A percentile compares a stretch with the other conserved stretches of the same genome.
Evolutionary conservation across 2,888 invertebrate genomes (phyloP).

Genomic region (Conistra vaccinii): DNA sequence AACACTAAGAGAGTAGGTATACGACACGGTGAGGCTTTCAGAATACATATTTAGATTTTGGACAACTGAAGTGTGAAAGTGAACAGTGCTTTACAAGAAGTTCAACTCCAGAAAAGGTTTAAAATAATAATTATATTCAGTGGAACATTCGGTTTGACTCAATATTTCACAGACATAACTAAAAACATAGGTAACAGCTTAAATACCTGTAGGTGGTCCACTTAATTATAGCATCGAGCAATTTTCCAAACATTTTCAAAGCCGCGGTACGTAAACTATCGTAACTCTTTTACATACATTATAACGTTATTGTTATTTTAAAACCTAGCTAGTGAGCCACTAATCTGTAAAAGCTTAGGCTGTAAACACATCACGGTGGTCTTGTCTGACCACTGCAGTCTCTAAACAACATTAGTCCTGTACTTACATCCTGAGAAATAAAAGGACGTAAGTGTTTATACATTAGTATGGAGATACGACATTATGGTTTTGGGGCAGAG

Average conservation of each 20-base stretch:
- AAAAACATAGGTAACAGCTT: no score
- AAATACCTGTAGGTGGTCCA: constrained; percentile 44
- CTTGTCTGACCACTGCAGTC: constrained; percentile 77
- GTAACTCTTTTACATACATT: constrained; percentile 74
- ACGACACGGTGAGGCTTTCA: no score
- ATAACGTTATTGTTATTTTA: constrained; percentile 79
- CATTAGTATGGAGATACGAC: constrained; percentile 64
- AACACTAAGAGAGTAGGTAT: no score
- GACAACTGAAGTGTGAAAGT: not conserved
- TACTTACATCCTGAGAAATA: constrained; percentile 60
- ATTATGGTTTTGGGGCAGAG: constrained; percentile 63
- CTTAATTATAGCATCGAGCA: constrained; percentile 21
- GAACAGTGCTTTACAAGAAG: not conserved
- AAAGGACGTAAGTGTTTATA: constrained; percentile 69
- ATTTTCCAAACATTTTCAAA: constrained; percentile 32
- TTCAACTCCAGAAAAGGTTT: not conserved
- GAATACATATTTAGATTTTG: not conserved
- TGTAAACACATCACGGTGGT: constrained; percentile 88
- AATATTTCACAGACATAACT: not conserved
- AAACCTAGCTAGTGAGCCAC: constrained; percentile 73
- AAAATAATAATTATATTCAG: no score
- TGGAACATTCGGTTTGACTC: not conserved
- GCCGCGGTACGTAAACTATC: constrained; percentile 53
- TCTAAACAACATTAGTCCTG: constrained; percentile 84
- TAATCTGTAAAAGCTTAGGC: constrained; percentile 79